phyloP scores from a whole-genome alignment of 1,140 invertebrate genomes.

The Drosophila bocki region DNA sequence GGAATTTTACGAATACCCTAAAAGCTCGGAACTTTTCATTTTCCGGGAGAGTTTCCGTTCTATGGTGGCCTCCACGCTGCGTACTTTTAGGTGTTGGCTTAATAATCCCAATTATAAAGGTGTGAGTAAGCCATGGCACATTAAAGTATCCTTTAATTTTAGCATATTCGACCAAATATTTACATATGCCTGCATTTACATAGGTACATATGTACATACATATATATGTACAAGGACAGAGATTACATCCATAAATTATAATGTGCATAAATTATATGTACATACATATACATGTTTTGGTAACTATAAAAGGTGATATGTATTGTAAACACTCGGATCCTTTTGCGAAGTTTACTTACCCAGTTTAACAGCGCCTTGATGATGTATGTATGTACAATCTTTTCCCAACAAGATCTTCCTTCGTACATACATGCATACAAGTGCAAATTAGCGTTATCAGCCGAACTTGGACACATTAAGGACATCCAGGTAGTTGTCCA shows the following conservation, averaged over 20 bases:
- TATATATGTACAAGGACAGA: background rate
- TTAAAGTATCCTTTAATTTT: background rate
- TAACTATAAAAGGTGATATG: background rate
- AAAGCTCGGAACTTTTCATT: background rate
- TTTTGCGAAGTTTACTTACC: background rate
- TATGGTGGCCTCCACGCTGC: too few relatives aligned
- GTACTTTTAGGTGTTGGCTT: conserved; percentile 5
- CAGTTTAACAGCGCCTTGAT: background rate
- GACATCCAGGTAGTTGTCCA: background rate
- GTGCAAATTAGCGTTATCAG: background rate
- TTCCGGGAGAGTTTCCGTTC: conserved; percentile 6
- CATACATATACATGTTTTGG: too few relatives aligned
- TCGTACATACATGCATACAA: background rate
- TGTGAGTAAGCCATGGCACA: background rate
- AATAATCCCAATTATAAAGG: conserved; percentile 10
- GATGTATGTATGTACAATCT: background rate
- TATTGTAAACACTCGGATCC: background rate
- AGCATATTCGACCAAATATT: conserved; percentile 4
- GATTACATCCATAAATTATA: background rate
- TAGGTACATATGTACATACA: background rate
- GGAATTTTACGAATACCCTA: too few relatives aligned
- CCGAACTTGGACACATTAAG: background rate
- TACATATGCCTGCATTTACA: background rate
- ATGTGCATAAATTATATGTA: too few relatives aligned
- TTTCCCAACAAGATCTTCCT: background rate